Evolutionary conservation across 1,140 invertebrate genomes (phyloP).

Genomic region (Drosophila pruinosa): DNA sequence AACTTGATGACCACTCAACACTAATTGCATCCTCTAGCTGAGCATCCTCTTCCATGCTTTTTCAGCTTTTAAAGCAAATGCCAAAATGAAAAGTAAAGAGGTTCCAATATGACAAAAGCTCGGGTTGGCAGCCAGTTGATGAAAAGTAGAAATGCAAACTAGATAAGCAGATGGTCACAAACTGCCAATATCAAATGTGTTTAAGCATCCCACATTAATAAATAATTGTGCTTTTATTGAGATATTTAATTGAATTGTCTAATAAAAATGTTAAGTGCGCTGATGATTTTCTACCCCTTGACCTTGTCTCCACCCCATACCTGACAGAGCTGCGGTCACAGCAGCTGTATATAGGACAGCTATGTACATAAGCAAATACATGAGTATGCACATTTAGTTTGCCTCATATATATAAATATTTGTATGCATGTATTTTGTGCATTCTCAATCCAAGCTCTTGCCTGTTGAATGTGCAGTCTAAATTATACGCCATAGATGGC

Average conservation of each 20-base stretch:
- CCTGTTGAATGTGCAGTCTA: slow-evolving; percentile 21
- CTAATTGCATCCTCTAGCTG: slow-evolving; percentile 58
- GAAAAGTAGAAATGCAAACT: neutral
- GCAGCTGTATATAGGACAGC: neutral
- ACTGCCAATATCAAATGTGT: neutral
- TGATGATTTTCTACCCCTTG: neutral
- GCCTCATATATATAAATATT: neutral
- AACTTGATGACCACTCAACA: slow-evolving; percentile 48
- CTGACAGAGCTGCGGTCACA: neutral
- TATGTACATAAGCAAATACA: neutral
- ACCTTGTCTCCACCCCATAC: neutral
- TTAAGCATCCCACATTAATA: neutral
- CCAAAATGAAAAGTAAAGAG: neutral
- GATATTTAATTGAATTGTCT: neutral
- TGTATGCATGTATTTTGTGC: neutral
- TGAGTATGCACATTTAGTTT: too few relatives aligned
- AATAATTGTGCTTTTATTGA: neutral
- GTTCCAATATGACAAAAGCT: neutral
- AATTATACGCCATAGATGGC: slow-evolving; percentile 27
- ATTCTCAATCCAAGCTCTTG: neutral
- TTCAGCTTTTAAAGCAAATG: neutral
- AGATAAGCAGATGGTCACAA: neutral
- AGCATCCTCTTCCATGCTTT: slow-evolving; percentile 5
- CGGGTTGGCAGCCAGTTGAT: neutral
- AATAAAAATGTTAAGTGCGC: too few relatives aligned